phyloP scores from a whole-genome alignment of 1,140 invertebrate species.

The Wiebesia pumilae region DNA sequence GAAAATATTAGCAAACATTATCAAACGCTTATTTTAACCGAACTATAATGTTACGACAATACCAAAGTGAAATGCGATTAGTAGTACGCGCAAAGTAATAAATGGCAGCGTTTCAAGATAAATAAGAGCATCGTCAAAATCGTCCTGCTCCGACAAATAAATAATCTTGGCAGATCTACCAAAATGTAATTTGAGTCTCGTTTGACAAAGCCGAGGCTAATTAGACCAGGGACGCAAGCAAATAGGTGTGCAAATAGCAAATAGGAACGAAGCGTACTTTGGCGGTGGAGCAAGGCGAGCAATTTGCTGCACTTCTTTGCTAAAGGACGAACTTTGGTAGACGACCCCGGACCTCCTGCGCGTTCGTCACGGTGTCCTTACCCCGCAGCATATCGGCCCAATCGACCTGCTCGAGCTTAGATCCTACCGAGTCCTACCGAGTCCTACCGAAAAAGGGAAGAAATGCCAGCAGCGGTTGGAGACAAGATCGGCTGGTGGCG shows the following conservation, averaged over 20 bases:
- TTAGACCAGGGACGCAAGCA: neutral
- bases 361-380: constrained; percentile 10
- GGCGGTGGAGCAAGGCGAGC: neutral
- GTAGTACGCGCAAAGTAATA: no score
- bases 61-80: no score
- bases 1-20: no score
- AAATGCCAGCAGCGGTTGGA: neutral
- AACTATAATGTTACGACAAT: no score
- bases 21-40: no score
- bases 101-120: no score
- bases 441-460: constrained; percentile 8
- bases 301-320: neutral
- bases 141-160: constrained; percentile 19
- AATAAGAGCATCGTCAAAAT: no score
- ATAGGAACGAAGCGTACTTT: neutral
- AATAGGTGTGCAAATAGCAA: neutral
- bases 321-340: neutral
- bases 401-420: constrained; percentile 12
- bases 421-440: constrained; percentile 19
- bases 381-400: neutral
- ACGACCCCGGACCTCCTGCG: neutral
- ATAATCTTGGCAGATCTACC: neutral
- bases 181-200: neutral
- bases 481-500: neutral
- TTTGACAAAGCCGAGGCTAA: neutral